Conservation (phyloP, 1,140 invertebrate genomes). For the Eurosta solidaginis region DNA sequence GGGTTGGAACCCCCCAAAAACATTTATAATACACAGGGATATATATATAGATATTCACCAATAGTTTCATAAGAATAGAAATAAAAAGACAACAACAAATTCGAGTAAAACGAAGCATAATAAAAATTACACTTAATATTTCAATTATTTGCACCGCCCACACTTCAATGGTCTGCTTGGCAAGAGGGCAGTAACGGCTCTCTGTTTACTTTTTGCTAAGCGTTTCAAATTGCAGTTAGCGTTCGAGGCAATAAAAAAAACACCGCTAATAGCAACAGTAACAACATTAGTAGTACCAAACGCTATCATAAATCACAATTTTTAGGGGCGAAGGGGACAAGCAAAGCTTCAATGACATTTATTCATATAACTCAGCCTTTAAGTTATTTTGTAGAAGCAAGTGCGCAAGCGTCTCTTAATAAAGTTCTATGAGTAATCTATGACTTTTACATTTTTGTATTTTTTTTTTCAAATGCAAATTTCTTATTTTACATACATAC, state of each 20-base stretch:
- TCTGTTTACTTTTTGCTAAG: not conserved
- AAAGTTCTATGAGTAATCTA: not conserved
- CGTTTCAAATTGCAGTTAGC: not conserved
- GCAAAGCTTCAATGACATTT: not conserved
- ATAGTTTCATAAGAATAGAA: not conserved
- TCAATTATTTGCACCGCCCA: constrained; percentile 17
- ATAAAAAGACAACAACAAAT: not conserved
- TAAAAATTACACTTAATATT: not conserved
- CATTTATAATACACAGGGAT: too few species aligned
- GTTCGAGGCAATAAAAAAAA: not conserved
- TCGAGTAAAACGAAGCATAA: not conserved
- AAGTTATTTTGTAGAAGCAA: not conserved
- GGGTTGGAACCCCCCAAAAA: too few species aligned
- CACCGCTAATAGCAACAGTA: not conserved
- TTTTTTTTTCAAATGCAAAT: not conserved
- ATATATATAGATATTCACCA: not conserved
- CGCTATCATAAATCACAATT: not conserved
- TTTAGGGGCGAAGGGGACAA: not conserved
- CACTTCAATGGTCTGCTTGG: not conserved
- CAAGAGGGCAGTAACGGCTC: not conserved
- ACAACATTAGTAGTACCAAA: not conserved
- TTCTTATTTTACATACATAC: not conserved
- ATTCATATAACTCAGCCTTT: not conserved
- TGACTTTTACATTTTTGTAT: not conserved
- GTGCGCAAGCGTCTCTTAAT: not conserved